Percentiles rank a stretch among this genome's conserved stretches.
These are phyloP conservation scores for Zoanthus solanderi DNA, from an alignment of 92 coral and sea anemone species.

Conservation along the genomic window DNA sequence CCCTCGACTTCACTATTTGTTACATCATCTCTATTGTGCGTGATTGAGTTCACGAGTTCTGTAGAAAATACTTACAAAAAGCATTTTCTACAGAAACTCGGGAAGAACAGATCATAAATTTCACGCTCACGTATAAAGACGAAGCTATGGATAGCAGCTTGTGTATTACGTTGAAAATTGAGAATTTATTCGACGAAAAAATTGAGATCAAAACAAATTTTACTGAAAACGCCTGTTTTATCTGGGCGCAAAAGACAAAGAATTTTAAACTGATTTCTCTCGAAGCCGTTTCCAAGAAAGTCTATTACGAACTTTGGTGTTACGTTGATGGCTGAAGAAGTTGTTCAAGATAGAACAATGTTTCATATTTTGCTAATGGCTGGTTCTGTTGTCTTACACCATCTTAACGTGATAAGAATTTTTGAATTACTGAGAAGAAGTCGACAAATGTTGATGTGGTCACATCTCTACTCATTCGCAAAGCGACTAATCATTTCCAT, in stretches of 20 bases:
- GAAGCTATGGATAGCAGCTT: conserved; percentile 37
- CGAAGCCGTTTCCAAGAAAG: conserved; percentile 22
- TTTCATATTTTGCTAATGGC: conserved; percentile 35
- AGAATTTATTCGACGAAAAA: conserved; percentile 11
- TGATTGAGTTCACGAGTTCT: conserved; percentile 39
- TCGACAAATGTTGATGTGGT: background rate
- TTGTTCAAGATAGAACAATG: conserved; percentile 13
- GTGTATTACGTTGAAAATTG: background rate
- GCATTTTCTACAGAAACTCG: conserved; percentile 52
- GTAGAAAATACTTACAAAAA: conserved; percentile 18
- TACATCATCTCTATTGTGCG: conserved; percentile 38
- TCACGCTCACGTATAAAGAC: conserved; percentile 15
- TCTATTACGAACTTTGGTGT: conserved; percentile 8
- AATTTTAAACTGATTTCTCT: conserved; percentile 7
- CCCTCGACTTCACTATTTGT: conserved; percentile 11
- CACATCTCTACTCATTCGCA: conserved; percentile 15
- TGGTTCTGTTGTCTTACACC: conserved; percentile 13
- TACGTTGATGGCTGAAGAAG: conserved; percentile 40
- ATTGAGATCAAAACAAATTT: conserved; percentile 9
- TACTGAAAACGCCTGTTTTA: background rate
- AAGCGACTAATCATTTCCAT: background rate
- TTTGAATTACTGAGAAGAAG: conserved; percentile 7
- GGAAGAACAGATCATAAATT: conserved; percentile 35
- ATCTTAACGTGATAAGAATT: conserved; percentile 1
- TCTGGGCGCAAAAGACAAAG: conserved; percentile 24